Evolutionary conservation across 2,888 invertebrate species (phyloP).

Genomic region (Synanthedon myopaeformis): DNA sequence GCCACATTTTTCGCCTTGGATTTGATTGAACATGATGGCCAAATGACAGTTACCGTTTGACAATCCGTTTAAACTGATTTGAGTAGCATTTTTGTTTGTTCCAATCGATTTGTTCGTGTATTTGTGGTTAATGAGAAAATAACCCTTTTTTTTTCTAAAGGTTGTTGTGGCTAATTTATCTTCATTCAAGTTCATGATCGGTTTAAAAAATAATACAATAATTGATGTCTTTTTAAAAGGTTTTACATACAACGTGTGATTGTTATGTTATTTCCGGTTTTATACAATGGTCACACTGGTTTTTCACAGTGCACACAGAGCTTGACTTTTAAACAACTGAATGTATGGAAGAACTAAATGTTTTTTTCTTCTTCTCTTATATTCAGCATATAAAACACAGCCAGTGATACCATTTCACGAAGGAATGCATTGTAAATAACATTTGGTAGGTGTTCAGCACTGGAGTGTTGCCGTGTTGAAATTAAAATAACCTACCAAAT

Average conservation of each 20-base stretch:
- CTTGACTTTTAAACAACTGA: conserved; percentile 13
- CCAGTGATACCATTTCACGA: conserved; percentile 39
- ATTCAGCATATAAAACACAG: conserved; percentile 18
- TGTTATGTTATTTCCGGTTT: conserved; percentile 51
- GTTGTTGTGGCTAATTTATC: no score
- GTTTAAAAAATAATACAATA: conserved; percentile 19
- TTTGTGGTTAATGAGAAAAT: no score
- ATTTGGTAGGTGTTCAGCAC: conserved; percentile 56
- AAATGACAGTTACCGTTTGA: no score
- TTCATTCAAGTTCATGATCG: conserved; percentile 15
- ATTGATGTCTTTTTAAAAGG: conserved; percentile 48
- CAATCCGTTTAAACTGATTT: no score
- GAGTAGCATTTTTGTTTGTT: no score
- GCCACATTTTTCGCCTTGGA: no score
- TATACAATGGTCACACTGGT: conserved; percentile 34
- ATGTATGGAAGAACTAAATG: conserved; percentile 17
- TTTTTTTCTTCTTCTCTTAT: conserved; percentile 14
- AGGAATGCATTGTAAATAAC: conserved; percentile 66
- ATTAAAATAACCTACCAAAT: conserved; percentile 46
- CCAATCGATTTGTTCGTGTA: no score
- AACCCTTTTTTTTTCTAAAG: background rate
- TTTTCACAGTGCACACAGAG: conserved; percentile 2
- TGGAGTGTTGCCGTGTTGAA: conserved; percentile 37
- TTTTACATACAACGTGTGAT: conserved; percentile 57
- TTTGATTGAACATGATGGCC: no score